Base-by-base conservation (phyloP, 2,113 vertebrate genomes). In the Zosterops pallidus region DNA sequence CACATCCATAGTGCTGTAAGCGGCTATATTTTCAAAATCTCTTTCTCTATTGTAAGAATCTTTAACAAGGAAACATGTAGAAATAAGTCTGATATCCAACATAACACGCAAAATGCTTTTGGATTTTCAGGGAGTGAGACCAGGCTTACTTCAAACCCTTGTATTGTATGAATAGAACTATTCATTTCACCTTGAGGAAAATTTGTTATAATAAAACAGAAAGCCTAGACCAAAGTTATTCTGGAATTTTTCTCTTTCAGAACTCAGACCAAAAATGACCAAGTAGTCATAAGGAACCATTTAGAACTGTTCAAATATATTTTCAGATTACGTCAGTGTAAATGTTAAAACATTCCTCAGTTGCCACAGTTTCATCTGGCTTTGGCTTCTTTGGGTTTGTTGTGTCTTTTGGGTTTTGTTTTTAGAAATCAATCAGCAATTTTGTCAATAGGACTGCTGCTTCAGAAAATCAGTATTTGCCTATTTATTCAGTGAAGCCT, bases 371-470 rank as follows among this genome's bases (percentile, higher is more conserved):
- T 83, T 89, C 16, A 39, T n/a, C 35, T 31, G 6, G 0, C 21
- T 86, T 70, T 69, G 33, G 5, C 28, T 94, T 82, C 5, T 28
- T 65, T 56, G 12, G 9, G 2, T 37, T 71, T 79, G 9, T 55
- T 57, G 5, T 7, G 3, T 1, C 2, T 11, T 11, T 59, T 84
- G 17, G 3, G 6, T 2, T 7, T 15, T 12, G 50, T 64, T 71
- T 52, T 47, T 9, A 81, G 5, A 93, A 77, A 86, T 14, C n/a
- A 77, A 24, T 60, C 37, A 63, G 6, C 12, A 82, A 63, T 68
- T 88, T 86, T 83, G 25, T 74, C 35, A 55, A 25, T 7, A 65
- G 28, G 21, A 92, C 46, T 11, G 20, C 6, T 63, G 8, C 22
- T 50, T 90, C 12, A 62, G 80, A 84, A 75, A 79, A 28, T 26